Conservation (phyloP, 2,888 invertebrate species). For the Drosophila setosimentum region DNA sequence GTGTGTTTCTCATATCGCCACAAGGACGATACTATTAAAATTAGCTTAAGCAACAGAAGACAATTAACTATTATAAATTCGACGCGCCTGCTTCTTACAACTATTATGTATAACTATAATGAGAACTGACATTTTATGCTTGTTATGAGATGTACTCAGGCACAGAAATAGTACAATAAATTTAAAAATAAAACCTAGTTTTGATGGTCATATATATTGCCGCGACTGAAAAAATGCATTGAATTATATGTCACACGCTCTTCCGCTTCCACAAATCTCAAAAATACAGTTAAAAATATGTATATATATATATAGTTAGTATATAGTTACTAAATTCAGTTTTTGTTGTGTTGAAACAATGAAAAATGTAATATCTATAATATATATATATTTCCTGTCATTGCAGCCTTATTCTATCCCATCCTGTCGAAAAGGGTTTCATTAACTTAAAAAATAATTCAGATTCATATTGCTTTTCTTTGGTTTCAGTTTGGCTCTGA, state of each 20-base stretch:
- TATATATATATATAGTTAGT: no score
- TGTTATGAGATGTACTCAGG: background rate
- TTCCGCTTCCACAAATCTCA: background rate
- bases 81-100: background rate
- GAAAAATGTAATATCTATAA: background rate
- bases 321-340: background rate
- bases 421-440: background rate
- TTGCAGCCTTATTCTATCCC: background rate
- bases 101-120: background rate
- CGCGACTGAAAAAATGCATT: background rate
- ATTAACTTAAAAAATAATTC: background rate
- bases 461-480: background rate
- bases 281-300: background rate
- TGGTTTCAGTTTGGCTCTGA: background rate
- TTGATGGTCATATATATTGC: background rate
- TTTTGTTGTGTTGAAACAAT: background rate
- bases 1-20: constrained; percentile 6
- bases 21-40: background rate
- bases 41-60: constrained; percentile 4
- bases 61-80: constrained; percentile 5
- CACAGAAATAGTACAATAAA: background rate
- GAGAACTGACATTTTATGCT: background rate
- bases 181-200: background rate
- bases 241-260: background rate
- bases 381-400: background rate